A percentile compares a stretch with the other conserved stretches of the same genome.
Evolutionary conservation across 92 coral and sea anemone species (phyloP).

Genomic region (Heteractis magnifica): DNA sequence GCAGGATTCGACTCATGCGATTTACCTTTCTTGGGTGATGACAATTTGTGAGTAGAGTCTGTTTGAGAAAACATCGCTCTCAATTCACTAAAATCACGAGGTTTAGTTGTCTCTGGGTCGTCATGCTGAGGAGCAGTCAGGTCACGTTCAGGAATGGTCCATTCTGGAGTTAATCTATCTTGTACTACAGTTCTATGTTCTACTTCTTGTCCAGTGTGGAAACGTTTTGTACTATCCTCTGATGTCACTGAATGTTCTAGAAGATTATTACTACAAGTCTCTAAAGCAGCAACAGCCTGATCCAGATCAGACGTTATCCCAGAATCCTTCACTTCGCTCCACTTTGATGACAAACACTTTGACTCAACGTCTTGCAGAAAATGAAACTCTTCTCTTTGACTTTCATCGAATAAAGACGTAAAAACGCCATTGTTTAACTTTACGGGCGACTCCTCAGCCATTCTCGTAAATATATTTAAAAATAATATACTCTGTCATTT

Average conservation of each 20-base stretch:
- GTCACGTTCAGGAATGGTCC: neutral
- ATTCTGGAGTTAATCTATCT: neutral
- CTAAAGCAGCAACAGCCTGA: slow-evolving; percentile 10
- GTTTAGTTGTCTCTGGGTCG: slow-evolving; percentile 2
- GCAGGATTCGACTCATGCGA: slow-evolving; percentile 44
- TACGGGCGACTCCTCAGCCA: neutral
- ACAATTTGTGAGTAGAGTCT: neutral
- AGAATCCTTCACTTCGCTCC: neutral
- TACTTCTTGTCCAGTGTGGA: neutral
- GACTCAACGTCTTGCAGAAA: neutral
- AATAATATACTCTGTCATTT: neutral
- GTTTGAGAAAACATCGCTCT: slow-evolving; percentile 15
- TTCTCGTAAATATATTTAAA: neutral
- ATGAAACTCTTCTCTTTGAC: neutral
- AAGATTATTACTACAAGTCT: neutral
- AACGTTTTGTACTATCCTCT: neutral
- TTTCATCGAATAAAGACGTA: neutral
- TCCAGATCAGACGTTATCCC: slow-evolving; percentile 10
- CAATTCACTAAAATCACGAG: slow-evolving; percentile 27
- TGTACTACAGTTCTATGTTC: neutral
- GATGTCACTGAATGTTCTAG: slow-evolving; percentile 10
- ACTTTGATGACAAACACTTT: neutral
- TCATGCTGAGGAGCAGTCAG: neutral
- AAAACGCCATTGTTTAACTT: slow-evolving; percentile 8
- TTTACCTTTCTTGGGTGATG: neutral